Base-by-base conservation (phyloP, 2,797 vertebrate genomes). In the Parauchenoglanis punctatus region DNA sequence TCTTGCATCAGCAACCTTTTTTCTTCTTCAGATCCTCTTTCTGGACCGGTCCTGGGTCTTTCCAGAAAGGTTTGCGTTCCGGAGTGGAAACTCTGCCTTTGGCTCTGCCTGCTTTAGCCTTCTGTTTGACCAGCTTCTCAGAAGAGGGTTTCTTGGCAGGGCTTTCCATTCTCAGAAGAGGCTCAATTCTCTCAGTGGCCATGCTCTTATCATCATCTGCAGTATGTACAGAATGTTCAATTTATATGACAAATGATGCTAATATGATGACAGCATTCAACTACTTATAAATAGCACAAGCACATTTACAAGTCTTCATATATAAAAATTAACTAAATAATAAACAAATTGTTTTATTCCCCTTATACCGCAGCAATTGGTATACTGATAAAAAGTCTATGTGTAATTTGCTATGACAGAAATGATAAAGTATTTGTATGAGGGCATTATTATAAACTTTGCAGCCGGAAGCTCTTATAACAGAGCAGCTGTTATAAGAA, bases 21-120 rank as follows among this genome's bases (percentile, higher is more conserved):
- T 99, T 99, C 97, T 98, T 99, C 96, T 97, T 99, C 94, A 96
- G 93, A 91, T 99, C 98, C 94, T 99, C 99, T 95, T 97, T 97
- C 93, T 97, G 97, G 92, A 97, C 95, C 92, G 95, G 97, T 93
- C 96, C 95, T 75, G 97, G 96, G 88, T 99, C 98, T 95, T 97
- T 99, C 95, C 97, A 97, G 91, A 94, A 92, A 92, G 97, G 95
- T 96, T 97, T 99, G 92, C 97, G 97, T 92, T 99, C 99, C 85
- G 99, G 98, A 90, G 99, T 99, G 92, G 97, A 97, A 93, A 98
- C 95, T 87, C 97, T 96, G 91, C 97, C 98, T 95, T 97, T 97
- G 91, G 95, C 92, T 89, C 96, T 96, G 92, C 96, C 96, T 91
- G 95, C 96, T 54, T 94, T 96, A 78, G 91, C 85, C 91, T 94